Evolutionary conservation across 2,797 vertebrate species (phyloP), one percentile per base, ranked within the genome.

Genomic region (Tamandua tetradactyla): DNA sequence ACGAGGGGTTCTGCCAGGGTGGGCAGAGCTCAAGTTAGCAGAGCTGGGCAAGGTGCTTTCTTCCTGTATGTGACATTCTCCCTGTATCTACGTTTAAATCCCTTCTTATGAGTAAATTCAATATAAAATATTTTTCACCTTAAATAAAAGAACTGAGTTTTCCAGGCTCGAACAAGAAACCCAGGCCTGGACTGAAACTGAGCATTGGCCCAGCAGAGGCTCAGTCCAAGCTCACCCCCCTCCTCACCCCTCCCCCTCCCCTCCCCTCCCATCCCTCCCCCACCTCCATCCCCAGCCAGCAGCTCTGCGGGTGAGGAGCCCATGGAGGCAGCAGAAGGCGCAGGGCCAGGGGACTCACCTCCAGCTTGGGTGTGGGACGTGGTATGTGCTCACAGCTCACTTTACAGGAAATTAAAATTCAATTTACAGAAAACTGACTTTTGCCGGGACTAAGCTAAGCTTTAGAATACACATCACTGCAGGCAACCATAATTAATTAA

Each of bases 401-500:
- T 49, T 75, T 37, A 71, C 5, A 35, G 71, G 42, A 76, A 92
- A 71, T 64, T 20, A 40, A 22, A 89, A 68, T 82, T 86, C 75
- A 62, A 9, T 68, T 81, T 66, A 44, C 25, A 82, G 59, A 91
- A 94, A 95, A 87, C 10, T 27, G 37, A 87, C 88, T 81, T 87
- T 49, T 81, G 76, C 79, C 81, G 40, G 86, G 62, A 82, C 23
- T 23, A 74, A 74, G 32, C 30, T 61, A 47, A 72, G 42, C 23
- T 20, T 72, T 78, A 93, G 89, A 96, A 75, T 37, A 71, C 12
- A 79, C 15, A 47, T 35, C 44, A 75, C 40, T 49, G 30, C 27
- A 82, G 55, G 37, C 13, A 64, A 5, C 32, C 22, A 17, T 4
- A 44, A 78, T 62, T 42, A 61, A 87, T 35, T 44, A 87, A 8